Percentiles rank a stretch among this genome's conserved stretches.
Evolutionary conservation across 1,140 invertebrate genomes (phyloP).

Genomic region (Cepaea nemoralis): DNA sequence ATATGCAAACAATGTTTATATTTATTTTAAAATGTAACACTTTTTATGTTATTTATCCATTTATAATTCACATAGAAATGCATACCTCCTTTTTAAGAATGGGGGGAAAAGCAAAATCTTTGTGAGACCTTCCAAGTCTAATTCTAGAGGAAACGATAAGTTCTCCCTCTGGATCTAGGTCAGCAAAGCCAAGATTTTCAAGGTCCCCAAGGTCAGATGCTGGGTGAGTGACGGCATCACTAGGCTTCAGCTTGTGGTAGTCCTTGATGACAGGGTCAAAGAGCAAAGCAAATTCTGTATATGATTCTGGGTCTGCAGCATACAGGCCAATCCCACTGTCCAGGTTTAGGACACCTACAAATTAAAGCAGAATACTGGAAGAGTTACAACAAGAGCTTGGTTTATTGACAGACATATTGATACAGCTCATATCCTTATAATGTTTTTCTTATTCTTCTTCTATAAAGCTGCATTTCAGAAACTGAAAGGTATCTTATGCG

Average conservation of each 20-base stretch:
- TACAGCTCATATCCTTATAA: too few species aligned
- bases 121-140: slow-evolving; percentile 51
- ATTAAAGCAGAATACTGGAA: neutral
- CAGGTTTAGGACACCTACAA: slow-evolving; percentile 53
- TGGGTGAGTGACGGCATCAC: slow-evolving; percentile 81
- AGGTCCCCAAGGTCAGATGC: slow-evolving; percentile 93
- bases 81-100: slow-evolving; percentile 46
- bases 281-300: slow-evolving; percentile 58
- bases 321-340: slow-evolving; percentile 59
- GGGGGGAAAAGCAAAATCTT: slow-evolving; percentile 47
- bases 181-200: slow-evolving; percentile 70
- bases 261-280: slow-evolving; percentile 64
- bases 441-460: too few species aligned
- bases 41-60: too few species aligned
- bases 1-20: too few species aligned
- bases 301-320: slow-evolving; percentile 61
- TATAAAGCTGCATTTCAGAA: too few species aligned
- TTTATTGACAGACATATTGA: too few species aligned
- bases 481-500: too few species aligned
- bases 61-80: too few species aligned
- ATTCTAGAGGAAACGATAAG: slow-evolving; percentile 59
- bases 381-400: too few species aligned
- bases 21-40: too few species aligned
- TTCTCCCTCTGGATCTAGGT: slow-evolving; percentile 75
- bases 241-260: slow-evolving; percentile 56